Conservation (phyloP, 2,888 invertebrate species). For the Cyclophora punctaria region DNA sequence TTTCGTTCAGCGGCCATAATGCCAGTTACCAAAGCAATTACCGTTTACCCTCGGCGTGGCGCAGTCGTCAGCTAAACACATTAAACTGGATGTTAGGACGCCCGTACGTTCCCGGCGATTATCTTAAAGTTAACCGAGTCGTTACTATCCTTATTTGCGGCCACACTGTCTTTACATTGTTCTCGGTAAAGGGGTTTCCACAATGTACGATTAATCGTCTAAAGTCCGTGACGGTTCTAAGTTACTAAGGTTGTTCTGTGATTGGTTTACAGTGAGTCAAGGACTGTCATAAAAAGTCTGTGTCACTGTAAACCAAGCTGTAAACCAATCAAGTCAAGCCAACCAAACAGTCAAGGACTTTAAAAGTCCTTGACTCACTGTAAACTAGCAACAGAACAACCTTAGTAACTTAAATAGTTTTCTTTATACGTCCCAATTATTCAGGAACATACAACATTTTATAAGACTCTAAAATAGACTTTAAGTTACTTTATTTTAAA, state of each 20-base stretch:
- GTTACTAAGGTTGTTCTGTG: constrained; percentile 7
- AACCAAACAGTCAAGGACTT: too few species aligned
- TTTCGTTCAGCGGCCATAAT: constrained; percentile 39
- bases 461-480: too few species aligned
- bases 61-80: constrained; percentile 39
- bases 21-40: constrained; percentile 40
- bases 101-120: constrained; percentile 54
- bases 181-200: constrained; percentile 29
- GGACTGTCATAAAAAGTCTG: too few species aligned
- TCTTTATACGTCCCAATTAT: too few species aligned
- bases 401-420: too few species aligned
- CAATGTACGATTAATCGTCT: constrained; percentile 5
- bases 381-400: too few species aligned
- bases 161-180: constrained; percentile 37
- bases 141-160: constrained; percentile 64
- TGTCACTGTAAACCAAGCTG: too few species aligned
- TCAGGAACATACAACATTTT: too few species aligned
- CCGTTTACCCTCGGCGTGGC: constrained; percentile 43
- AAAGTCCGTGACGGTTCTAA: constrained; percentile 9
- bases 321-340: too few species aligned
- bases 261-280: not conserved
- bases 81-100: constrained; percentile 54
- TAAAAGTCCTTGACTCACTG: too few species aligned
- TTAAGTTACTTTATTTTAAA: too few species aligned
- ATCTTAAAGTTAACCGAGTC: constrained; percentile 65